Base-by-base conservation (phyloP, 1,140 invertebrate genomes). In the Drosophila serrata region DNA sequence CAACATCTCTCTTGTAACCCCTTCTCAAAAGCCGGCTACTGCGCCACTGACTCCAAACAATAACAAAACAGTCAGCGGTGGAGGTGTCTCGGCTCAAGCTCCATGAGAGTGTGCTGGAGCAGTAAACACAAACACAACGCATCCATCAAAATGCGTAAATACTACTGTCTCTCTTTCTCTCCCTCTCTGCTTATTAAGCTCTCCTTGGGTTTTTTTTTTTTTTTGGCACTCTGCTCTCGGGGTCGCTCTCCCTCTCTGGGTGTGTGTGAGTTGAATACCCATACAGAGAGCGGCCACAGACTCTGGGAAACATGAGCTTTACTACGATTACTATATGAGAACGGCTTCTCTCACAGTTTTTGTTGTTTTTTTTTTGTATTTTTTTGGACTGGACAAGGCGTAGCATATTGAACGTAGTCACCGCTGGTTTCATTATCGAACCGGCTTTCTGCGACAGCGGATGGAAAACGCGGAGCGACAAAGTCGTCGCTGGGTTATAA, bases 371-470 rank as follows among this genome's bases (percentile, higher is more conserved):
- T 59, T 4, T 24, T 24, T 24, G 4, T 24, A 46, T 60, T 45
- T n/a, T 64, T 48, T 49, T 49, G 65, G 65, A 69, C 65, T 77
- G 82, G 82, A 82, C 79, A 87, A 87, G 82, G 82, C 82, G 82
- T 63, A 75, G 79, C 80, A 77, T 46, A 79, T 87, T 87, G 82
- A 65, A 64, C 49, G 68, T 22, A 37, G 55, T 45, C 7, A 17
- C 13, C 31, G 48, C 22, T 55, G 33, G 64, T 63, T 46, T 92
- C 75, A 92, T 91, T 92, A 91, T 91, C 91, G 91, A 92, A 91
- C 91, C 91, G 91, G 91, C 91, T 92, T 92, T 92, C 91, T 90
- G 81, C 88, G 65, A 75, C 76, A 79, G 80, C 91, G 91, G 90
- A 92, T 91, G 92, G 91, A 63, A 85, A 78, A 43, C 65, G 70